A percentile compares a stretch with the other conserved stretches of the same genome.
These are phyloP conservation scores for Peromyscus polionotus DNA, from an alignment of 2,113 vertebrate species.

Conservation along the genomic window DNA sequence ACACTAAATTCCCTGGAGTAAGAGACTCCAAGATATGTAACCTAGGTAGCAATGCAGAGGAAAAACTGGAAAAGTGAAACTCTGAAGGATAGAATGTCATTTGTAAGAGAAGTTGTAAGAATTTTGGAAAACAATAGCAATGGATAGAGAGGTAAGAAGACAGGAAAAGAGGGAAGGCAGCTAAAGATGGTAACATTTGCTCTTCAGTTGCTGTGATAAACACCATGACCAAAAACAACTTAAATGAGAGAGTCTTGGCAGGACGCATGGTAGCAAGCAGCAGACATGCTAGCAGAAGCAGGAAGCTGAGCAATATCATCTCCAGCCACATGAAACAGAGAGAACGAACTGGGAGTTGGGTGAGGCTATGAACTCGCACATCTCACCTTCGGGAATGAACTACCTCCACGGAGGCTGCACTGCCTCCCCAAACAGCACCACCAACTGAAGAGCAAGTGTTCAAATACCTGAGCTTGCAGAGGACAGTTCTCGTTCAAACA, in stretches of 20 bases:
- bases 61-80: neutral
- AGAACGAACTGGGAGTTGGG: neutral
- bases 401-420: neutral
- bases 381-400: too few species aligned
- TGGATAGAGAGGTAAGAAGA: neutral
- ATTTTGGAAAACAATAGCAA: neutral
- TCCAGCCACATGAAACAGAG: neutral
- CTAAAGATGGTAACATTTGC: neutral
- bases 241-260: neutral
- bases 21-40: neutral
- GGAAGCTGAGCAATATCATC: neutral
- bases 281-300: neutral
- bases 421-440: neutral
- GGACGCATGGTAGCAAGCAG: neutral
- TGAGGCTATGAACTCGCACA: neutral
- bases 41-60: neutral
- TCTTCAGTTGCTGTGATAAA: neutral
- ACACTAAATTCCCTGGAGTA: neutral
- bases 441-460: neutral
- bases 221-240: neutral
- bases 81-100: neutral
- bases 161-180: neutral
- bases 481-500: neutral
- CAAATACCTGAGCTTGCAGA: neutral
- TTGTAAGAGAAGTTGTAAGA: neutral